These are phyloP conservation scores for Zelostemma sp. DNA, from an alignment of 1,140 invertebrate genomes.

Conservation along the genomic window DNA sequence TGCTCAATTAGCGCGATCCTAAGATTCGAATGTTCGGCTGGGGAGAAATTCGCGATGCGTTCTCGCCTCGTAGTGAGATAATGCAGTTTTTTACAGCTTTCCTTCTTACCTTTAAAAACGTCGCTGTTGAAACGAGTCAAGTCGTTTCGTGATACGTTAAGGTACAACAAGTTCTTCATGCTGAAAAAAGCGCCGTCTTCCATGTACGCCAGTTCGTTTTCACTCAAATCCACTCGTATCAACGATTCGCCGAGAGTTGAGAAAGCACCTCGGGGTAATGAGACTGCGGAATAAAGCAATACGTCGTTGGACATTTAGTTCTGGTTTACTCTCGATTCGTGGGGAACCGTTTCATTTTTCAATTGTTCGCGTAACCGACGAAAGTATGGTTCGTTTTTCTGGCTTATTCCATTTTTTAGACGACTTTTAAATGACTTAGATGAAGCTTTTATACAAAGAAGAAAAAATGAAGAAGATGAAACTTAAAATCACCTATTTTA, in stretches of 20 bases:
- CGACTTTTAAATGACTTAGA: too few relatives aligned
- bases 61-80: too few relatives aligned
- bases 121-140: constrained; percentile 84
- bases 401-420: too few relatives aligned
- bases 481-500: constrained; percentile 77
- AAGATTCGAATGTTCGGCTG: too few relatives aligned
- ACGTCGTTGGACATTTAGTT: not conserved
- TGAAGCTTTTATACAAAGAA: too few relatives aligned
- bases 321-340: not conserved
- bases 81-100: too few relatives aligned
- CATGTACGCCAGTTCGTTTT: constrained; percentile 80
- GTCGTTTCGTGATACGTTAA: constrained; percentile 82
- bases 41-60: too few relatives aligned
- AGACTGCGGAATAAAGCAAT: constrained; percentile 70
- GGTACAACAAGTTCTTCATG: constrained; percentile 75
- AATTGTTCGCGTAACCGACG: too few relatives aligned
- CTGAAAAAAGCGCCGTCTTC: constrained; percentile 81
- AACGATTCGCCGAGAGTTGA: constrained; percentile 73
- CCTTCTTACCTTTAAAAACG: constrained; percentile 76
- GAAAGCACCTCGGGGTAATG: constrained; percentile 77
- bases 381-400: too few relatives aligned
- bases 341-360: too few relatives aligned
- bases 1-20: too few relatives aligned
- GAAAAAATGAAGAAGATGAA: not conserved
- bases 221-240: constrained; percentile 80